phyloP scores from a whole-genome alignment of 2,888 invertebrate genomes.

The Acrobasis consociella region DNA sequence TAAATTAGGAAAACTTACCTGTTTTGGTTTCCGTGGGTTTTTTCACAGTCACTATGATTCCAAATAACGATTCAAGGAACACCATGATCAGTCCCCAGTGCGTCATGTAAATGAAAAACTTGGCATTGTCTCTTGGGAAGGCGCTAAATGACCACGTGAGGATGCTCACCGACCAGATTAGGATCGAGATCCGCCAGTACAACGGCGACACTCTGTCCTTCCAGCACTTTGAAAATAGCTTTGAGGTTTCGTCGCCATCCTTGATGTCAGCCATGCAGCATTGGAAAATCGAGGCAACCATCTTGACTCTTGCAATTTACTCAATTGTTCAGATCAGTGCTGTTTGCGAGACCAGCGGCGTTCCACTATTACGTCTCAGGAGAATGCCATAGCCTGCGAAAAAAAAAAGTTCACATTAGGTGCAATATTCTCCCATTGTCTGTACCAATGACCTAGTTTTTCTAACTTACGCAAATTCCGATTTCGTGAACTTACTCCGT shows the following conservation, averaged over 20 bases:
- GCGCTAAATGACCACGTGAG: constrained; percentile 56
- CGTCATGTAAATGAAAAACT: constrained; percentile 81
- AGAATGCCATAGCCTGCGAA: constrained; percentile 19
- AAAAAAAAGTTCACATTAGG: constrained; percentile 18
- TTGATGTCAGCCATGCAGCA: constrained; percentile 58
- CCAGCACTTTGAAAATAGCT: constrained; percentile 60
- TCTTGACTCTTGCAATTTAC: not conserved
- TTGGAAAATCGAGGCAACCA: constrained; percentile 29
- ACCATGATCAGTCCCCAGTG: constrained; percentile 79
- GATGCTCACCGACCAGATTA: constrained; percentile 59
- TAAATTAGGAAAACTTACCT: constrained; percentile 45
- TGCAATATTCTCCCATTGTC: constrained; percentile 21
- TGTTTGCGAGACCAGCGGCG: not conserved
- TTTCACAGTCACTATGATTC: constrained; percentile 59
- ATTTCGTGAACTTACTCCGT: constrained; percentile 19
- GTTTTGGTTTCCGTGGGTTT: constrained; percentile 44
- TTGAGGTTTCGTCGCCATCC: constrained; percentile 52
- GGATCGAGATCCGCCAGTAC: constrained; percentile 68
- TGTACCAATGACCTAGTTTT: constrained; percentile 14
- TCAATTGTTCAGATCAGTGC: not conserved
- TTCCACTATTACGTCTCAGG: constrained; percentile 6
- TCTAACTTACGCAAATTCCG: constrained; percentile 23
- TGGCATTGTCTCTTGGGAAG: constrained; percentile 70
- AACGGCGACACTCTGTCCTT: constrained; percentile 57
- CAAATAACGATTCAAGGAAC: constrained; percentile 62